phyloP scores from a whole-genome alignment of 2,113 vertebrate species.

The Hypocryptadius cinnamomeus region DNA sequence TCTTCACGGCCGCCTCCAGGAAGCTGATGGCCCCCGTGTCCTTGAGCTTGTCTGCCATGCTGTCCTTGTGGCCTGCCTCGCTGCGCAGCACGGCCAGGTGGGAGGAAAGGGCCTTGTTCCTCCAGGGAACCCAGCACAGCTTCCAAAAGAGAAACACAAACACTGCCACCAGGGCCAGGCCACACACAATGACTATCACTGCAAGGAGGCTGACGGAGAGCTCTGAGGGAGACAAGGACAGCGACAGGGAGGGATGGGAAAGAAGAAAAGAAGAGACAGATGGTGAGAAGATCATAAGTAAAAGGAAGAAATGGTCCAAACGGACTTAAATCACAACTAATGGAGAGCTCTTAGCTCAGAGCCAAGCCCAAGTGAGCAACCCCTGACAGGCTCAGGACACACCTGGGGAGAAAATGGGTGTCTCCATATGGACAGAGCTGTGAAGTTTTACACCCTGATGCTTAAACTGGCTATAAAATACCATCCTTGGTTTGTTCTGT shows the following conservation, averaged over 20 bases:
- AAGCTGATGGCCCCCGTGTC: slow-evolving; percentile 79
- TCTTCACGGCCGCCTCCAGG: slow-evolving; percentile 92
- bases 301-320: background rate
- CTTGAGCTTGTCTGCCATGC: slow-evolving; percentile 92
- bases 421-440: background rate
- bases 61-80: slow-evolving; percentile 54
- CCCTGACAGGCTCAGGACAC: fast-evolving
- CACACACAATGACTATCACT: slow-evolving; percentile 83
- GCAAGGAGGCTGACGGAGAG: slow-evolving; percentile 87
- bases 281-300: slow-evolving; percentile 48
- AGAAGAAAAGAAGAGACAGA: slow-evolving; percentile 54
- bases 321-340: background rate
- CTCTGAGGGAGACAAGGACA: slow-evolving; percentile 73
- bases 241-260: background rate
- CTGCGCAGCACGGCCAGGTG: slow-evolving; percentile 53
- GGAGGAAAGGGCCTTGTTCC: slow-evolving; percentile 75
- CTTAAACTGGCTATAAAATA: background rate
- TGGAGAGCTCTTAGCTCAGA: background rate
- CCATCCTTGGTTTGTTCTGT: background rate
- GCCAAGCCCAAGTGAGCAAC: background rate
- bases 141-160: slow-evolving; percentile 91
- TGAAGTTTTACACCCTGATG: background rate
- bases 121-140: slow-evolving; percentile 86
- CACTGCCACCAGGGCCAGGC: slow-evolving; percentile 86
- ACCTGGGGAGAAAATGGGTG: background rate